Evolutionary conservation across 2,888 invertebrate species (phyloP), one percentile per base, ranked within the genome.

Genomic region (Eretmocerus hayati): DNA sequence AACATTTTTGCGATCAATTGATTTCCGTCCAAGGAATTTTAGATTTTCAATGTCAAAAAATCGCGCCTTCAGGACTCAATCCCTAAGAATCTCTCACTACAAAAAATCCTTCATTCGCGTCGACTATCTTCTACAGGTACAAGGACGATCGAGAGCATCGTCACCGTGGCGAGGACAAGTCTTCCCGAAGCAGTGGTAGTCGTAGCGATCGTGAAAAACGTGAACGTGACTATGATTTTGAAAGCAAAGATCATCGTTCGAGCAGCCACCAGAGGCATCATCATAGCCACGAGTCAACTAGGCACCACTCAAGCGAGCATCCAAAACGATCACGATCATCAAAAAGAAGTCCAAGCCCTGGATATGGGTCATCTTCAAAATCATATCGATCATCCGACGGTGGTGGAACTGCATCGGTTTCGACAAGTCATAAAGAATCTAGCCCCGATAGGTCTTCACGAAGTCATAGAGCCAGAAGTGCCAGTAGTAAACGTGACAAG

Each of bases 401-500:
- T 9, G n/a, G n/a, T n/a, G n/a, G n/a, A n/a, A n/a, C n/a, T n/a
- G n/a, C n/a, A n/a, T n/a, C n/a, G n/a, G n/a, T n/a, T n/a, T n/a
- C n/a, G n/a, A n/a, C n/a, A n/a, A n/a, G n/a, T n/a, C n/a, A n/a
- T n/a, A 70, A 69, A 36, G 78, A 78, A 31, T 41, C 48, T 5
- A 64, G 66, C 0, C 69, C 69, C 0, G 71, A 71, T 20, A 62
- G 67, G 5, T 46, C 72, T n/a, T n/a, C n/a, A n/a, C n/a, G n/a
- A n/a, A n/a, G n/a, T n/a, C n/a, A n/a, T n/a, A n/a, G n/a, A n/a
- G n/a, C n/a, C n/a, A n/a, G n/a, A n/a, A n/a, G 55, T n/a, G 23
- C 31, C 42, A n/a, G n/a, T 2, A 39, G 48, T n/a, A 48, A 52
- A 30, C 79, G 77, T 50, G 77, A 76, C 47, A 80, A 78, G 62